phyloP scores from a whole-genome alignment of 2,888 invertebrate genomes.

The Ophion obscuratus region DNA sequence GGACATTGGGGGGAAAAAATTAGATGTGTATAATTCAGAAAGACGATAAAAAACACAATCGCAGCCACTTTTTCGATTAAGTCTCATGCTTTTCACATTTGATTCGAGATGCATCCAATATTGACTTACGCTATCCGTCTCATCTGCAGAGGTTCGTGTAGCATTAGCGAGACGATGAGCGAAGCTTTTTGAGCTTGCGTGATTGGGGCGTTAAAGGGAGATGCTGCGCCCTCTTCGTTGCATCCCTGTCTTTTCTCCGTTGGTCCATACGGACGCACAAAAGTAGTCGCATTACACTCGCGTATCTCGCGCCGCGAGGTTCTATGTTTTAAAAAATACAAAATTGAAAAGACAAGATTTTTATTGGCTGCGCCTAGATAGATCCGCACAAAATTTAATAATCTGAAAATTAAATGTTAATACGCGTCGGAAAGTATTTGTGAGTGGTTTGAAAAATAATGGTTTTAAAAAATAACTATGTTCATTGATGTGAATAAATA shows the following conservation, averaged over 20 bases:
- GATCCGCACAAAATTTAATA: background rate
- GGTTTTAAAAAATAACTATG: background rate
- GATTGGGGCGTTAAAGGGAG: conserved; percentile 19
- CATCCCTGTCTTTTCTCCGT: conserved; percentile 13
- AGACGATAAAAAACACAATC: too few relatives aligned
- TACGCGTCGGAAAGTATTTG: background rate
- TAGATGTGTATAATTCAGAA: too few relatives aligned
- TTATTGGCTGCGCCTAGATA: background rate
- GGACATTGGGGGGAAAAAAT: too few relatives aligned
- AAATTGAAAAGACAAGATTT: background rate
- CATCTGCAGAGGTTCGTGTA: too few relatives aligned
- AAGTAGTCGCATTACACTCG: conserved; percentile 13
- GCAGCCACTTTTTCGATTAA: too few relatives aligned
- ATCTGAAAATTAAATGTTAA: background rate
- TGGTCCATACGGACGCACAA: conserved; percentile 2
- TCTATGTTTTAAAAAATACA: background rate
- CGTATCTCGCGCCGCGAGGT: conserved; percentile 2
- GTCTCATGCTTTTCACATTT: too few relatives aligned
- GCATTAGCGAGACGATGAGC: too few relatives aligned
- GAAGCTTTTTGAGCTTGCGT: conserved; percentile 59
- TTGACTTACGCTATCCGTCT: too few relatives aligned
- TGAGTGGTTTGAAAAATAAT: background rate
- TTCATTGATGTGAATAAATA: background rate
- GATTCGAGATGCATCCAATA: too few relatives aligned
- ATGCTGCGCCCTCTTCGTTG: conserved; percentile 34